Evolutionary conservation across 37 sponge, comb jelly and placozoan genomes (phyloP).

Genomic region (Theonella swinhoei): DNA sequence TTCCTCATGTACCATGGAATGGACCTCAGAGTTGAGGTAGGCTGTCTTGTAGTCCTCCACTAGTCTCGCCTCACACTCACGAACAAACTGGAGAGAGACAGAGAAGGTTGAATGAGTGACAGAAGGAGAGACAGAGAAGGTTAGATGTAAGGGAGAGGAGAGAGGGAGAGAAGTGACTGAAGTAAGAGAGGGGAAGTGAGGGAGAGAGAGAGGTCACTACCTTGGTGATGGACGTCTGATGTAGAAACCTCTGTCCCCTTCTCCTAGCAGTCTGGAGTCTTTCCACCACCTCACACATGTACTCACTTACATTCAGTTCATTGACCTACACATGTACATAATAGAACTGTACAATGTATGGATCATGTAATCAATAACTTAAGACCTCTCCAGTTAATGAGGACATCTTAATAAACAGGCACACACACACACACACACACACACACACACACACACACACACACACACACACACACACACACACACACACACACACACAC

Average conservation of each 20-base stretch:
- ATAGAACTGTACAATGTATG: too few relatives aligned
- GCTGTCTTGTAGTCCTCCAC: slow-evolving; percentile 34
- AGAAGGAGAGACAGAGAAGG: not conserved
- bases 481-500: too few relatives aligned
- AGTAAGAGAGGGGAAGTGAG: not conserved
- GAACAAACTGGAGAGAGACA: slow-evolving; percentile 34
- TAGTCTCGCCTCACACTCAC: slow-evolving; percentile 62
- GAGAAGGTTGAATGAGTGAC: not conserved
- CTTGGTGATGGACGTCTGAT: slow-evolving; percentile 61
- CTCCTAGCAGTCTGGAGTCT: slow-evolving; percentile 22
- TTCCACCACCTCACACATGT: slow-evolving; percentile 34
- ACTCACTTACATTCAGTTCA: slow-evolving; percentile 40
- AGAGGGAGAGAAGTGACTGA: not conserved
- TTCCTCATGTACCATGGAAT: slow-evolving; percentile 49
- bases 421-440: too few relatives aligned
- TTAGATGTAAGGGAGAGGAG: not conserved
- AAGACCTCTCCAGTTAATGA: too few relatives aligned
- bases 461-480: too few relatives aligned
- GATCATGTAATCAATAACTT: too few relatives aligned
- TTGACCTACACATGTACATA: not conserved
- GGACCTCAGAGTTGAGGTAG: slow-evolving; percentile 48
- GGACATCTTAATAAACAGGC: too few relatives aligned
- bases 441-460: too few relatives aligned
- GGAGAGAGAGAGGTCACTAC: slow-evolving; percentile 7
- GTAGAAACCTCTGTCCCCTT: slow-evolving; percentile 45